phyloP scores from a whole-genome alignment of 2,797 vertebrate genomes.

The Knipowitschia caucasica region DNA sequence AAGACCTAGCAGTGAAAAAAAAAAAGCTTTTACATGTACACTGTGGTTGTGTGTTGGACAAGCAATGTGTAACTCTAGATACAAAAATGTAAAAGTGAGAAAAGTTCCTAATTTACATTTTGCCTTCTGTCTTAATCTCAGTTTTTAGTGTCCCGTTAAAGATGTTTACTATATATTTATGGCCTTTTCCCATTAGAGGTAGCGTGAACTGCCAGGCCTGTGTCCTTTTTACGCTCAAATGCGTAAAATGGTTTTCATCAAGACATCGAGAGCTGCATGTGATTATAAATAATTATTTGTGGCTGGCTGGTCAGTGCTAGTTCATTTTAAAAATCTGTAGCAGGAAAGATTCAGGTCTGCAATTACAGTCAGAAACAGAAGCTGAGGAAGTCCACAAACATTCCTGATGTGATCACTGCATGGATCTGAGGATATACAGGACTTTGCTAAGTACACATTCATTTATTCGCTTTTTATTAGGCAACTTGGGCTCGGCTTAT shows the following conservation, averaged over 20 bases:
- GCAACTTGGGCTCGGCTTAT: conserved; percentile 29
- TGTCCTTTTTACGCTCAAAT: no score
- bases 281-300: no score
- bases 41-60: conserved; percentile 52
- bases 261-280: no score
- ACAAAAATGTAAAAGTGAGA: no score
- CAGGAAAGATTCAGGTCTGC: conserved; percentile 65
- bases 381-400: conserved; percentile 56
- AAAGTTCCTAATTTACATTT: conserved; percentile 40
- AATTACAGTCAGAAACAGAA: conserved; percentile 67
- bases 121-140: conserved; percentile 28
- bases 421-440: conserved; percentile 35
- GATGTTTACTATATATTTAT: no score
- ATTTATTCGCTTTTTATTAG: conserved; percentile 63
- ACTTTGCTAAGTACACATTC: conserved; percentile 43
- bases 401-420: conserved; percentile 56
- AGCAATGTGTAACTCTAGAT: no score
- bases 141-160: conserved; percentile 34
- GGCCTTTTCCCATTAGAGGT: not conserved
- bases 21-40: conserved; percentile 58
- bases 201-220: no score
- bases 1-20: conserved; percentile 62
- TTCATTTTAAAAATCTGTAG: conserved; percentile 28
- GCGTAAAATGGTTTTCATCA: no score
- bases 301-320: conserved; percentile 15